These are phyloP conservation scores for Drosophila melanogaster DNA, from an alignment of 1,140 invertebrate species.

Conservation along the genomic window Release_6_plus_ISO1_MT NT_033777.3:6965001-6965500, in stretches of 20 bases:
- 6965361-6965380: conserved; percentile 76
- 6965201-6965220: conserved; percentile 5
- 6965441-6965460: conserved; percentile 33
- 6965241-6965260: conserved; percentile 57
- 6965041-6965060: conserved; percentile 61
- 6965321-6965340: neutral
- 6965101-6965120: conserved; percentile 61
- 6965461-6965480: conserved; percentile 25
- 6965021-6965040: conserved; percentile 72
- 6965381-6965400: conserved; percentile 82
- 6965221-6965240: conserved; percentile 58
- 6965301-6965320: neutral
- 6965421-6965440: conserved; percentile 65
- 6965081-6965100: conserved; percentile 28
- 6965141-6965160: conserved; percentile 70
- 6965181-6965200: conserved; percentile 17
- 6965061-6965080: conserved; percentile 35
- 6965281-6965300: conserved; percentile 49
- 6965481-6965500: conserved; percentile 42
- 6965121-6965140: conserved; percentile 51
- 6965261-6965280: conserved; percentile 36
- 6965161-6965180: conserved; percentile 62
- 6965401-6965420: conserved; percentile 79
- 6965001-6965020: neutral
- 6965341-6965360: conserved; percentile 4